Base-by-base conservation (phyloP, 1,140 invertebrate species). In the Cydia pomonella region DNA sequence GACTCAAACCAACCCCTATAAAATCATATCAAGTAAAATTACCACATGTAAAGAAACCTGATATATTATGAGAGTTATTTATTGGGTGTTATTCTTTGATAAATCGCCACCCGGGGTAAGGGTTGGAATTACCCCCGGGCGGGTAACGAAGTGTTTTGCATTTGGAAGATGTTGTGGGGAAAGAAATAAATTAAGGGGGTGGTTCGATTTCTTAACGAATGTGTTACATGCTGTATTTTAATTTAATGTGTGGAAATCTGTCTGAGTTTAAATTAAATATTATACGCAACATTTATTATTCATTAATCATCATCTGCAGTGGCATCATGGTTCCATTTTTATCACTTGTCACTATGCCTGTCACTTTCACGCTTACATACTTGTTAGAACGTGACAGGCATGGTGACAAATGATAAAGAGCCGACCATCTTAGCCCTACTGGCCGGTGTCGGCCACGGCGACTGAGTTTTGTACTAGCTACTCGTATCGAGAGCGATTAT, bases 81-180 rank as follows among this genome's bases (percentile, higher is more conserved):
- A 63, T 66, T 66, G 63, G 63, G 63, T 66, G 63, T 66, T 66
- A 66, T 66, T 29, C 27, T 29, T 66, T 66, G 63, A 66, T 66
- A 66, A 66, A 66, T 66, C 25, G 63, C 63, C 63, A 66, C 63
- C 63, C 27, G 12, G 63, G 63, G 63, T 66, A 66, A 66, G 63
- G 63, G 63, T 66, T 66, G 63, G 10, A 33, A 66, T 66, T 66
- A 66, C 63, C 63, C 63, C 25, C 21, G 9, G 9, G 62, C 25
- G 63, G 5, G 27, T 66, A 66, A 66, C 63, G 63, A 66, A 66
- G 63, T 29, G 63, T 27, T 66, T 66, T 66, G 63, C 63, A 66
- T 66, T 29, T 66, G 63, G 63, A 66, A 63, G 21, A 63, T 16
- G 62, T 25, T 27, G 62, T 5, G 5, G 16, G 25, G 27, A 66